Evolutionary conservation across 2,113 vertebrate genomes (phyloP).

Genomic region (Cochlearius cochlearius): DNA sequence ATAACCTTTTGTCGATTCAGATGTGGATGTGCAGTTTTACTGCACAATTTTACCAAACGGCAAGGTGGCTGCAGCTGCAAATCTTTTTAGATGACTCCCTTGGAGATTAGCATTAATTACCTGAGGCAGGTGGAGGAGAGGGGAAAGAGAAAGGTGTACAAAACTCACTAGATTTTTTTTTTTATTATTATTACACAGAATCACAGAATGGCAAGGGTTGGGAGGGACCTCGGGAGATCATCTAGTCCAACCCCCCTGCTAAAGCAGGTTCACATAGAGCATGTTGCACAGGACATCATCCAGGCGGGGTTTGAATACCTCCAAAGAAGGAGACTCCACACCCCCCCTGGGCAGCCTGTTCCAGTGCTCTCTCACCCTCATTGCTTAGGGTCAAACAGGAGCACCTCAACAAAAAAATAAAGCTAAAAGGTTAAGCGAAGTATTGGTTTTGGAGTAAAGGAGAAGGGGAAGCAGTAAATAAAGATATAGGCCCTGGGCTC

Average conservation of each 20-base stretch:
- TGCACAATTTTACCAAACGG: background rate
- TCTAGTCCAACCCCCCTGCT: too few species aligned
- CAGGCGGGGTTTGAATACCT: too few species aligned
- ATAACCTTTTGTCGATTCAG: background rate
- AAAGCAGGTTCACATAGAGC: too few species aligned
- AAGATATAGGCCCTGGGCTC: rapidly evolving
- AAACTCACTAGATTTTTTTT: background rate
- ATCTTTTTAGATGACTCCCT: background rate
- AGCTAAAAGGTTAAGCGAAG: background rate
- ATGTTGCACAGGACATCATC: too few species aligned
- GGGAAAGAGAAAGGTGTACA: background rate
- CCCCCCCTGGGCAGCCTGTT: too few species aligned
- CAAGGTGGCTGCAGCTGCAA: background rate
- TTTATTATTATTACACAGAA: too few species aligned
- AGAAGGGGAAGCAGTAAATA: background rate
- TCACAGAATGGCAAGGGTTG: too few species aligned
- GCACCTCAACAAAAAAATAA: background rate
- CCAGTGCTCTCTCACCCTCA: too few species aligned
- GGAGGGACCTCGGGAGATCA: too few species aligned
- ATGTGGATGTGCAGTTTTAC: background rate
- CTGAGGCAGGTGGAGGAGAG: background rate
- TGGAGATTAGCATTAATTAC: background rate
- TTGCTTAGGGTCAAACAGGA: background rate
- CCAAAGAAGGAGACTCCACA: too few species aligned
- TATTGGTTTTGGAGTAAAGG: background rate